Percentiles rank a stretch among this genome's conserved stretches.
Conservation (phyloP, 2,888 invertebrate genomes). For the Adelognathus sp. region DNA sequence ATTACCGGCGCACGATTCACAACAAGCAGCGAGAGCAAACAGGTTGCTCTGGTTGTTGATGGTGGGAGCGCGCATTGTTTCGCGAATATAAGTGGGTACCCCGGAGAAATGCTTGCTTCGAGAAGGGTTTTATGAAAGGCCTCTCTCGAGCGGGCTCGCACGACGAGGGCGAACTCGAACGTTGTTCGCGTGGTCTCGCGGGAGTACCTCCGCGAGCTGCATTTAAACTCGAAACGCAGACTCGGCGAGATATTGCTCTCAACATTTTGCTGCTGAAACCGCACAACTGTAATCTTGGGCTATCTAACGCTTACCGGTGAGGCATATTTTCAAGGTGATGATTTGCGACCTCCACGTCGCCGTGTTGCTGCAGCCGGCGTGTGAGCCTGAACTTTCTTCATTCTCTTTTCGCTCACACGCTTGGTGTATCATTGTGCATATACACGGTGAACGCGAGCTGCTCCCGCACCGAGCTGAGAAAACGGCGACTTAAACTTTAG, state of each 20-base stretch:
- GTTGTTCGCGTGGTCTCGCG: constrained; percentile 26
- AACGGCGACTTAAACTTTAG: constrained; percentile 76
- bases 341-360: constrained; percentile 79
- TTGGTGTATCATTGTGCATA: background rate
- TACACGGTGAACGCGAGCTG: background rate
- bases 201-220: background rate
- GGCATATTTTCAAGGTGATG: constrained; percentile 75
- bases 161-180: constrained; percentile 9
- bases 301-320: constrained; percentile 73
- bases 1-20: constrained; percentile 51
- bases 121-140: constrained; percentile 49
- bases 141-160: constrained; percentile 7
- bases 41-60: constrained; percentile 55
- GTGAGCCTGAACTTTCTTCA: constrained; percentile 33
- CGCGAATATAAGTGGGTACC: constrained; percentile 58
- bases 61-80: constrained; percentile 53
- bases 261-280: constrained; percentile 33
- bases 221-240: constrained; percentile 7
- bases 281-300: constrained; percentile 77
- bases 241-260: constrained; percentile 23
- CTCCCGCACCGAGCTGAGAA: constrained; percentile 56
- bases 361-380: constrained; percentile 59
- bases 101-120: constrained; percentile 42
- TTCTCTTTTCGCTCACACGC: constrained; percentile 3
- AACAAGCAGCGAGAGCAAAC: constrained; percentile 53